Evolutionary conservation across 2,113 vertebrate species (phyloP), one percentile per base, ranked within the genome.

Genomic region (Rhynchopsitta pachyrhyncha): DNA sequence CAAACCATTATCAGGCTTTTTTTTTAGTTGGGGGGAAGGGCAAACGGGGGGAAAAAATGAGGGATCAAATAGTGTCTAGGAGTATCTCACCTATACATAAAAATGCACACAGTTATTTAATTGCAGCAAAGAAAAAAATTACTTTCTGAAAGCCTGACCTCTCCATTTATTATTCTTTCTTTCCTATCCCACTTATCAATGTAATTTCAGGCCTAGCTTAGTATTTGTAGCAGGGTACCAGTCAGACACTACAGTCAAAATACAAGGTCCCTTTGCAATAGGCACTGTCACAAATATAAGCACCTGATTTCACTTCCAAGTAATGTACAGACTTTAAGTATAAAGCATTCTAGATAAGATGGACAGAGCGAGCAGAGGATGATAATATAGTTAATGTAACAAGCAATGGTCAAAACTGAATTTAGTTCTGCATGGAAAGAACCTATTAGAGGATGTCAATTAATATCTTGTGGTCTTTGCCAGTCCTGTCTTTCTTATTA

Each of bases 41-140:
- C 3, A 29, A n/a, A 59, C 1, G 13, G 31, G 19, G 13, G 33
- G 57, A 20, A n/a, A 59, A n/a, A 23, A 4, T 2, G 4, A 13
- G 33, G 13, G 22, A 80, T 53, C 13, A 62, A 60, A 44, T 64
- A 67, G 18, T 14, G 64, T 11, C 20, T 68, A 41, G 22, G 28
- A 70, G 3, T 28, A 59, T 23, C 52, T 92, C 49, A 90, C 7
- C 23, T 67, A 35, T n/a, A 60, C 16, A 27, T 33, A 35, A 88
- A 79, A 70, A 50, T 14, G 23, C 2, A n/a, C 6, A 23, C 5
- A 53, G 8, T 29, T 82, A 82, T 29, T 57, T 63, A 17, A 74
- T 62, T 70, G 9, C 50, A 81, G 10, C 1, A 3, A 66, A 28
- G 7, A 35, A 75, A 77, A 69, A 57, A 37, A 9, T 2, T 1